Base-by-base conservation (phyloP, 2,888 invertebrate species). In the Caenorhabditis virilis region DNA sequence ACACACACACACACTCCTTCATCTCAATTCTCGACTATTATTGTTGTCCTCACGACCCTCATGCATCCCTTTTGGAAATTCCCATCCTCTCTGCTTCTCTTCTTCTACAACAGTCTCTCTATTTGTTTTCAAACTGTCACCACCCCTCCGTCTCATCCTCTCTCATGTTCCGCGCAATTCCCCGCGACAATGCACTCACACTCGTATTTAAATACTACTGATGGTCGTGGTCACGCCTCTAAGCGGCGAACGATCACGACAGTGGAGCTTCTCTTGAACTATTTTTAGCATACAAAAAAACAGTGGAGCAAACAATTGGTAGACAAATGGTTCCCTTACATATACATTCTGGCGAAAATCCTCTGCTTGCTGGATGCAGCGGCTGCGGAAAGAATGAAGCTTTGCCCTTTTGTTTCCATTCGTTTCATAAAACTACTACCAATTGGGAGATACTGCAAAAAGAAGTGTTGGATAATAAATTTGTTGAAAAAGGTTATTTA, bases 311-410 rank as follows among this genome's bases (percentile, higher is more conserved):
- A 20, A 39, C 16, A 39, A 39, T 39, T 20, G 7, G 15, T 13
- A 42, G 23, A 25, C n/a, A 15, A n/a, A 42, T 25, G 25, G 23
- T n/a, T 16, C 18, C 39, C 66, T 54, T 36, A 73, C 73, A 69
- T 64, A 13, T 52, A 42, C 46, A 76, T 54, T 27, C 76, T 46
- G 7, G 69, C 74, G 50, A 69, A 76, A 16, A 76, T 62, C 9
- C 72, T 52, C 42, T 76, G 76, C 45, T 69, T 66, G 25, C 55
- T 43, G 0, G 74, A 72, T n/a, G 70, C 67, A 27, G 68, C 68
- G 9, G 76, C 72, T 13, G 74, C 73, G 6, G 76, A 74, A 30
- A 76, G 52, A 35, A 76, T 65, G 49, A 74, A 74, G 20, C 60
- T 58, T 52, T 70, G 72, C 30, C 69, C 72, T 39, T 69, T 74